Percentiles rank a stretch among this genome's conserved stretches.
Evolutionary conservation across 2,113 vertebrate species (phyloP).

Genomic region (Pipra filicauda): DNA sequence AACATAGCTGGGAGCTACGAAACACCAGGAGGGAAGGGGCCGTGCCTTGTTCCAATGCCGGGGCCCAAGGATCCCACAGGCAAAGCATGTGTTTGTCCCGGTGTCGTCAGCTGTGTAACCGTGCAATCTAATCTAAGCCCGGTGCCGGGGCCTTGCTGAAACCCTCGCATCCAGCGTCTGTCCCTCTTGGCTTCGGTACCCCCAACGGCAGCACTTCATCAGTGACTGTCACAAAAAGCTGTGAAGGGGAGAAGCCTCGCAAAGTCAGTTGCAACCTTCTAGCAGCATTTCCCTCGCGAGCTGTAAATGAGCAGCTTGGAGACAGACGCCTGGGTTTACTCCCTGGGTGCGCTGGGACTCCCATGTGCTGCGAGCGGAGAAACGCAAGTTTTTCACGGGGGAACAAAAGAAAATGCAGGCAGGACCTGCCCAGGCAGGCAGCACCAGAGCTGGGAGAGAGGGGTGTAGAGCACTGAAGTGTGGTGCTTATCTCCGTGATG

Average conservation of each 20-base stretch:
- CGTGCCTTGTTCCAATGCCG: background rate
- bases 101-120: background rate
- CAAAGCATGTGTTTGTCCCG: slow-evolving; percentile 40
- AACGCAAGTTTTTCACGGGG: background rate
- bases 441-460: background rate
- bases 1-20: slow-evolving; percentile 59
- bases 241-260: slow-evolving; percentile 39
- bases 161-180: slow-evolving; percentile 18
- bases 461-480: rapidly evolving
- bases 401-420: background rate
- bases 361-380: background rate
- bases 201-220: background rate
- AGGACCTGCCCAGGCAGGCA: background rate
- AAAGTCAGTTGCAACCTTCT: slow-evolving; percentile 6
- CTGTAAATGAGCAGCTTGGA: slow-evolving; percentile 50
- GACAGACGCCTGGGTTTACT: slow-evolving; percentile 25
- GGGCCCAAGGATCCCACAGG: background rate
- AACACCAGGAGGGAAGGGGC: slow-evolving; percentile 55
- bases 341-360: background rate
- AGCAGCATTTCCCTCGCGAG: background rate
- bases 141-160: background rate
- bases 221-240: slow-evolving; percentile 52
- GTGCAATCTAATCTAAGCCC: background rate
- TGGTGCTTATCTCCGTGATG: rapidly evolving
- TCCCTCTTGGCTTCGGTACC: background rate